Base-by-base conservation (phyloP, 2,113 vertebrate genomes). In the Phyllopteryx taeniolatus region DNA sequence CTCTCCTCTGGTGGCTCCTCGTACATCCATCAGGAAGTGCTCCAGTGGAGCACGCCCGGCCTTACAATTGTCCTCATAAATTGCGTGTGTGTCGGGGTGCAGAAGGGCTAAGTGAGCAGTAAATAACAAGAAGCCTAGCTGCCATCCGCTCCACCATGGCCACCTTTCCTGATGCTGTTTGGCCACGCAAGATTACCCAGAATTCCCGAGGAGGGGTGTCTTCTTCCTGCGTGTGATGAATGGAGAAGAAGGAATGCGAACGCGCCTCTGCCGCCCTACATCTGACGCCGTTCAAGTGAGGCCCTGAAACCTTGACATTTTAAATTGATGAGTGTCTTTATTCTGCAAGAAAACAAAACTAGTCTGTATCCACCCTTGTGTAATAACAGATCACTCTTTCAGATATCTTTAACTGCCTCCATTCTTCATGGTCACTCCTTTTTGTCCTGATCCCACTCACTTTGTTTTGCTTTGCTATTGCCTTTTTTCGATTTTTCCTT, bases 11-110 rank as follows among this genome's bases (percentile, higher is more conserved):
- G 70, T 8, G 56, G 79, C 62, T 81, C 76, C 71, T 47, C 73
- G 74, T 76, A 89, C 89, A 91, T 93, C 92, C 90, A 90, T 91
- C 91, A 91, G 89, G 82, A 80, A 86, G 89, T 80, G 90, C 90
- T 92, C 85, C 88, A 89, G 46, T 87, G 88, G 84, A 92, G 91
- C 90, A 65, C 79, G 71, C 84, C 84, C 54, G 81, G 86, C 89
- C 85, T 61, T 71, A 84, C 90, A 83, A 95, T 94, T 94, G 92
- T 94, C 91, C 91, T 92, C 93, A 92, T 94, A 94, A 94, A 94
- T 94, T 94, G 88, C 88, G 84, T 89, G 90, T 82, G 87, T 83
- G 87, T 87, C 84, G 63, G 90, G 82, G 87, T 85, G 88, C 85
- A 80, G 80, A 88, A 82, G 88, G 88, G 89, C 88, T 92, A 93